Base-by-base conservation (phyloP, 1,140 invertebrate species). In the Bombus confusus region DNA sequence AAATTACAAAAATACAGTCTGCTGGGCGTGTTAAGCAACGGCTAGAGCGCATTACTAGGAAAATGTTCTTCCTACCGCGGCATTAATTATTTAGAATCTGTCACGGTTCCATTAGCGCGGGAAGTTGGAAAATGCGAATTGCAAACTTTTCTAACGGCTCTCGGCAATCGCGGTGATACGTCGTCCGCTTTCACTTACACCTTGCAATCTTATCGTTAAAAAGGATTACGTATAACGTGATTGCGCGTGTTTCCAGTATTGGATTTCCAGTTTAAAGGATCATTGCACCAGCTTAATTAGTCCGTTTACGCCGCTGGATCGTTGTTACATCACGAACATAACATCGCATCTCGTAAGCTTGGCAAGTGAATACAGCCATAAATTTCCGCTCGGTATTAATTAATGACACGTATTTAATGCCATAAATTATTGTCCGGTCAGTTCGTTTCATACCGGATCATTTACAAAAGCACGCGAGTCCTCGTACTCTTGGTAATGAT, bases 121-220 rank as follows among this genome's bases (percentile, higher is more conserved):
- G 4, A 69, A 79, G 39, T 69, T 78, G 37, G 66, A 71, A 84
- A 84, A 47, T 15, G 22, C n/a, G 39, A 12, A 39, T 87, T 80
- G 18, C 28, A 37, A 85, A 72, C 83, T 80, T 62, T 72, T 84
- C 25, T n/a, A 57, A 73, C 34, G 15, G 8, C 13, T 8, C 39
- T 59, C 34, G 22, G 25, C 18, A 34, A 74, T 74, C n/a, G 41
- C 43, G 43, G 13, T 10, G 22, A 47, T 25, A 47, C 15, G 52
- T 47, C 47, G 37, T 12, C 22, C 25, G n/a, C 39, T 74, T 85
- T 85, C 59, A 59, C 71, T 89, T 86, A 59, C 47, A 52, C n/a
- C 52, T 68, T n/a, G 76, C 81, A 73, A 82, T 86, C 75, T 89
- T 83, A 71, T 39, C 69, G 43, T 89, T 86, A 75, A 82, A 83